phyloP scores from a whole-genome alignment of 2,888 invertebrate genomes.

The Trachelus iudaicus region DNA sequence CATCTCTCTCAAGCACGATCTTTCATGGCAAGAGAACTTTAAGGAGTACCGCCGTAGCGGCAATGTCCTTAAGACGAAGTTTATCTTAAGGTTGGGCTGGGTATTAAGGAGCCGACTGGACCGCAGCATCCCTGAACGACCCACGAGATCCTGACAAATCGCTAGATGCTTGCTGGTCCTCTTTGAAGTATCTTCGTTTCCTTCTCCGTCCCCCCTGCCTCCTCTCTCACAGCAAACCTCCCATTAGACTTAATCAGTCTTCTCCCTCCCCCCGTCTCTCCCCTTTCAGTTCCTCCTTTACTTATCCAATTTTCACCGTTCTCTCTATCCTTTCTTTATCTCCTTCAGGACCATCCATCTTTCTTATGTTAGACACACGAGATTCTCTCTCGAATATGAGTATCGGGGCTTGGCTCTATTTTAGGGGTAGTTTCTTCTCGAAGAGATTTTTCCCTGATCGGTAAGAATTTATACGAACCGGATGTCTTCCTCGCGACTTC shows the following conservation, averaged over 20 bases:
- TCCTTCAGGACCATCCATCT: background rate
- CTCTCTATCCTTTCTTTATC: background rate
- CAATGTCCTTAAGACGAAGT: conserved; percentile 51
- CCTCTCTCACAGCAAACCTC: conserved; percentile 10
- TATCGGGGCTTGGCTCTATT: background rate
- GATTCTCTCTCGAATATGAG: background rate
- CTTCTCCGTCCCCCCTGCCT: background rate
- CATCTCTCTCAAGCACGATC: conserved; percentile 7
- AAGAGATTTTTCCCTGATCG: background rate
- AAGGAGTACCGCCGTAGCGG: conserved; percentile 38
- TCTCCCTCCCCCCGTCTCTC: conserved; percentile 4
- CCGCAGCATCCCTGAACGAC: conserved; percentile 15
- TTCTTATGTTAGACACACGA: background rate
- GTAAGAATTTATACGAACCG: background rate
- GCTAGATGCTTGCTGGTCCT: conserved; percentile 40
- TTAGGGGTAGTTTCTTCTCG: background rate
- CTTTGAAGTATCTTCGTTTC: conserved; percentile 47
- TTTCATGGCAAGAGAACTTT: conserved; percentile 38
- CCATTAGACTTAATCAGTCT: conserved; percentile 56
- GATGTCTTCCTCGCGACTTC: background rate
- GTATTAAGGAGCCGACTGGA: conserved; percentile 20
- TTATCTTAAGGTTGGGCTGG: conserved; percentile 39
- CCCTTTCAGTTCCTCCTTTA: background rate
- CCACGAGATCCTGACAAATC: conserved; percentile 50
- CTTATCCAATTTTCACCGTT: background rate